These are phyloP conservation scores for Sapayoa aenigma DNA, from an alignment of 2,113 vertebrate genomes.

Conservation along the genomic window DNA sequence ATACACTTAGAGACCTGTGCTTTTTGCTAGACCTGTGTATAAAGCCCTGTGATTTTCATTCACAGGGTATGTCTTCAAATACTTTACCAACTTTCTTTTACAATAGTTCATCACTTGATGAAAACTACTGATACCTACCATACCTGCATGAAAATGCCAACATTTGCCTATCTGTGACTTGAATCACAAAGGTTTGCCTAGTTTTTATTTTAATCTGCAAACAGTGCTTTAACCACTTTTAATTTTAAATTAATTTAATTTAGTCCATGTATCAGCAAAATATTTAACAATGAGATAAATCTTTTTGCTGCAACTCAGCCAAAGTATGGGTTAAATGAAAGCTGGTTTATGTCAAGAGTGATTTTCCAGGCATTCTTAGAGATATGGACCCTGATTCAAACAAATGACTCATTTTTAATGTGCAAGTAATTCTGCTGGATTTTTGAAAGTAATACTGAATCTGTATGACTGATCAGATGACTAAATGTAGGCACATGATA, in stretches of 20 bases:
- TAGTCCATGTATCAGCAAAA: background rate
- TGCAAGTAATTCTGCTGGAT: background rate
- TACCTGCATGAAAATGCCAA: background rate
- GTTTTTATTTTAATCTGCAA: background rate
- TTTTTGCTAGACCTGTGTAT: background rate
- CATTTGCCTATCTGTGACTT: background rate
- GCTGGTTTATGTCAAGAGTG: background rate
- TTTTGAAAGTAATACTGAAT: constrained; percentile 24
- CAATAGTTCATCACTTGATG: background rate
- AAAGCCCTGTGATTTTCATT: background rate
- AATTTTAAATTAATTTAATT: background rate
- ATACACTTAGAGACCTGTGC: background rate
- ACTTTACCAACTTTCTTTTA: background rate
- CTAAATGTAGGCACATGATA: background rate
- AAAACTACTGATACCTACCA: background rate
- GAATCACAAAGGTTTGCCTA: background rate
- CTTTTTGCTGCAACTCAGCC: background rate
- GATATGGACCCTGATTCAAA: constrained; percentile 18
- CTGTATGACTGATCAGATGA: constrained; percentile 22
- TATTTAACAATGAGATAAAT: background rate
- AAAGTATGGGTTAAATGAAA: constrained; percentile 6
- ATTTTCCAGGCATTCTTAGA: background rate
- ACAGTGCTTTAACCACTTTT: background rate
- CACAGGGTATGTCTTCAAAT: background rate
- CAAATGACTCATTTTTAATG: constrained; percentile 23